Evolutionary conservation across 2,888 invertebrate genomes (phyloP).

Genomic region (Tetramorium bicarinatum): DNA sequence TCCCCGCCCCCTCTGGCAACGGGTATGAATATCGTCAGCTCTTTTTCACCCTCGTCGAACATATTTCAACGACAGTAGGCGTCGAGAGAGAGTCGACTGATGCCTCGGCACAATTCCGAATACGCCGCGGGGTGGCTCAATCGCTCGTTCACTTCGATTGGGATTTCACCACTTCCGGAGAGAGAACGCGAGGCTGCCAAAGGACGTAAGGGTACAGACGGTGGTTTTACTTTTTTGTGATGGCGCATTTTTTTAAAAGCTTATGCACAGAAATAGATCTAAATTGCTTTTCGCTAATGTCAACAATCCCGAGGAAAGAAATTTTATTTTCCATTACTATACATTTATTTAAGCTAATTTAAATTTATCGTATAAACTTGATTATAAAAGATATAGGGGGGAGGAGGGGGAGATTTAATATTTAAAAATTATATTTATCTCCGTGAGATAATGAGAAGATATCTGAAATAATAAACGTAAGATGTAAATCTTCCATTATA

Average conservation of each 20-base stretch:
- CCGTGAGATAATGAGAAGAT: not conserved
- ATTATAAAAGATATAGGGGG: not conserved
- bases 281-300: not conserved
- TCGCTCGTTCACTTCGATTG: conserved; percentile 74
- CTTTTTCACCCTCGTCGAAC: conserved; percentile 85
- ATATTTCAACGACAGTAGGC: conserved; percentile 79
- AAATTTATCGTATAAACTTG: not conserved
- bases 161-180: conserved; percentile 69
- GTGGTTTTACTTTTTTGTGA: not conserved
- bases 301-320: not conserved
- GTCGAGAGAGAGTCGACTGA: conserved; percentile 70
- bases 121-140: conserved; percentile 70
- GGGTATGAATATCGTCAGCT: conserved; percentile 84
- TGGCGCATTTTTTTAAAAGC: not conserved
- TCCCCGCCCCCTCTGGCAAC: conserved; percentile 48
- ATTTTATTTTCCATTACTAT: not conserved
- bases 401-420: not conserved
- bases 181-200: conserved; percentile 51
- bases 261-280: not conserved
- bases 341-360: conserved; percentile 3
- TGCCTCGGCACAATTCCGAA: conserved; percentile 67
- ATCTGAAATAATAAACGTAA: not conserved
- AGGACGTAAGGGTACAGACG: conserved; percentile 41
- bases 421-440: not conserved
- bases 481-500: not conserved